A percentile compares a stretch with the other conserved stretches of the same genome.
Conservation (phyloP, 2,797 vertebrate species). For the Halcyon badia region DNA sequence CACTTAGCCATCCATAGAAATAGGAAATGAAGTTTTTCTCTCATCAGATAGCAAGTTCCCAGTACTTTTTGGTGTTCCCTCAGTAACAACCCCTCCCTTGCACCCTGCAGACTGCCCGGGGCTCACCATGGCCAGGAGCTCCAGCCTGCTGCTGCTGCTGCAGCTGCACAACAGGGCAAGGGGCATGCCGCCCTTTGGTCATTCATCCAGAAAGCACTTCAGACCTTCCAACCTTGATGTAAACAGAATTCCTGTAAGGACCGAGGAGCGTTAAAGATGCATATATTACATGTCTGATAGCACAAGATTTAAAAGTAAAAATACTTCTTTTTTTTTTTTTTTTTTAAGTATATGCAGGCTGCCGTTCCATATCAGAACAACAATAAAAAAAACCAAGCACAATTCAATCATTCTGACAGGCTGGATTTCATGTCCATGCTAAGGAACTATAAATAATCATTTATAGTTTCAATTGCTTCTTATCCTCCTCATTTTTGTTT, state of each 20-base stretch:
- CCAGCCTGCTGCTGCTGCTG: neutral
- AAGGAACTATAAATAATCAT: neutral
- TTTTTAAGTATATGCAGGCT: neutral
- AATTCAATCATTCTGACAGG: neutral
- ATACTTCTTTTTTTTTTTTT: neutral
- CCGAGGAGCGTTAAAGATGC: neutral
- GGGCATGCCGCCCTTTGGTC: neutral
- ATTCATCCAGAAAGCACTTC: neutral
- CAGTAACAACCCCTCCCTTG: neutral
- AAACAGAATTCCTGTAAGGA: neutral
- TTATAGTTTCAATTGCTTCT: neutral
- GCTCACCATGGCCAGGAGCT: accelerated
- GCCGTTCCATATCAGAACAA: neutral
- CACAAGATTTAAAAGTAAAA: neutral
- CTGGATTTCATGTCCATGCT: neutral
- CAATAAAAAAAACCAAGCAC: neutral
- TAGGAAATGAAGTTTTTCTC: neutral
- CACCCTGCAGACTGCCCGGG: accelerated
- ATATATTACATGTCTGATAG: neutral
- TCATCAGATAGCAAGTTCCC: neutral
- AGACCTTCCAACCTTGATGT: neutral
- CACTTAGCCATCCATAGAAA: neutral
- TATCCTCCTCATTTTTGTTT: neutral
- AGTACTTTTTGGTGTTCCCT: neutral
- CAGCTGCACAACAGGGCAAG: accelerated